These are phyloP conservation scores for Silurus glanis DNA, from an alignment of 2,113 vertebrate species.

Conservation along the genomic window DNA sequence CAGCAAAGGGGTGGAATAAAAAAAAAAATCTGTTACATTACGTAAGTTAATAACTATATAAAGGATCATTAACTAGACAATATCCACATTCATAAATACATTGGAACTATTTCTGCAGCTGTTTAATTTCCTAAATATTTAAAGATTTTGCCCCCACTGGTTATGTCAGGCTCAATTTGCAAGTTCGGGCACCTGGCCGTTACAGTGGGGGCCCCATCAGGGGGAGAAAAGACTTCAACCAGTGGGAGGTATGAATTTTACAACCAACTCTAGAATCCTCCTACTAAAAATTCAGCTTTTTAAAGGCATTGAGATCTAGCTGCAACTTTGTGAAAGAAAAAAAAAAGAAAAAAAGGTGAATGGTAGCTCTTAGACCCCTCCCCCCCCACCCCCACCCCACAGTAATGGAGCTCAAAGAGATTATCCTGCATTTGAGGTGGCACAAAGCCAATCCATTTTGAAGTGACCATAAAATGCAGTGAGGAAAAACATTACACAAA, in stretches of 20 bases:
- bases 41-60: background rate
- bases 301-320: constrained; percentile 76
- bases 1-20: constrained; percentile 25
- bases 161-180: constrained; percentile 83
- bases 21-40: background rate
- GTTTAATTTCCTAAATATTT: constrained; percentile 56
- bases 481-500: constrained; percentile 60
- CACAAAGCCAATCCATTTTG: constrained; percentile 45
- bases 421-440: constrained; percentile 72
- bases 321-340: constrained; percentile 67
- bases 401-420: constrained; percentile 71
- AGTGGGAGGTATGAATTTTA: constrained; percentile 88
- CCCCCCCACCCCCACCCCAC: constrained; percentile 74
- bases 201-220: constrained; percentile 89
- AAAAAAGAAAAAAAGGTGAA: constrained; percentile 60
- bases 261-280: constrained; percentile 78
- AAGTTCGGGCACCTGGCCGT: constrained; percentile 80
- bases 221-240: constrained; percentile 85
- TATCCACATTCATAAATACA: background rate
- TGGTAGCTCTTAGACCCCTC: constrained; percentile 69
- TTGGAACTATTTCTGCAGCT: constrained; percentile 30
- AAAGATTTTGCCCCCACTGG: constrained; percentile 57
- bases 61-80: background rate
- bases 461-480: constrained; percentile 53
- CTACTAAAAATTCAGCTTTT: constrained; percentile 74